These are phyloP conservation scores for Cybosia mesomella DNA, from an alignment of 2,888 invertebrate genomes.

Conservation along the genomic window DNA sequence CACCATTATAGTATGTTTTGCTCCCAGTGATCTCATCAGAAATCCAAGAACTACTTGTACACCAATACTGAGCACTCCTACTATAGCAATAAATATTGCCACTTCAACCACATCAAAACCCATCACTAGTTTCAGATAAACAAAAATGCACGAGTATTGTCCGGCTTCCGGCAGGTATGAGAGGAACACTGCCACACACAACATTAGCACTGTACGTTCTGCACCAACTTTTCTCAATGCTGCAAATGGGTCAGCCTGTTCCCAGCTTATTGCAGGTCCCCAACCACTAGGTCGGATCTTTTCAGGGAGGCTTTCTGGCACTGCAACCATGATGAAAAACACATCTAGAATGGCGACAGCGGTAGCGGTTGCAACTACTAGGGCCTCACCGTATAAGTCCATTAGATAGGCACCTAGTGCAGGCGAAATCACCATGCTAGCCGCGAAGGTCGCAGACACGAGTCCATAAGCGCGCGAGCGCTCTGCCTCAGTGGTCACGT, in stretches of 20 bases:
- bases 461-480: constrained; percentile 98
- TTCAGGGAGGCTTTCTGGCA: constrained; percentile 99
- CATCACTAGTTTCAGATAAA: constrained; percentile 98
- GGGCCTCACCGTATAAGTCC: constrained; percentile 93
- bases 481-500: constrained; percentile 98
- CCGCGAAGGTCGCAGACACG: constrained; percentile 99
- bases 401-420: constrained; percentile 97
- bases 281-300: constrained; percentile 92
- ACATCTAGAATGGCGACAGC: constrained; percentile 98
- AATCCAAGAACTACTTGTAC: constrained; percentile 96
- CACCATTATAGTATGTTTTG: constrained; percentile 98
- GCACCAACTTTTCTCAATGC: constrained; percentile 96
- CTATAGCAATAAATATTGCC: constrained; percentile 98
- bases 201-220: constrained; percentile 97
- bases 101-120: constrained; percentile 98
- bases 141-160: constrained; percentile 99
- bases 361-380: constrained; percentile 98
- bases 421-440: constrained; percentile 99
- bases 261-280: constrained; percentile 97
- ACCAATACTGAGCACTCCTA: constrained; percentile 97
- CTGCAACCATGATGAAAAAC: constrained; percentile 98
- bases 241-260: constrained; percentile 99
- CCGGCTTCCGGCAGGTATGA: constrained; percentile 99
- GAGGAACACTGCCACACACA: constrained; percentile 98
- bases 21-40: constrained; percentile 94